A percentile compares a stretch with the other conserved stretches of the same genome.
Conservation (phyloP, 2,113 vertebrate genomes). For the Ceyx melanurus region DNA sequence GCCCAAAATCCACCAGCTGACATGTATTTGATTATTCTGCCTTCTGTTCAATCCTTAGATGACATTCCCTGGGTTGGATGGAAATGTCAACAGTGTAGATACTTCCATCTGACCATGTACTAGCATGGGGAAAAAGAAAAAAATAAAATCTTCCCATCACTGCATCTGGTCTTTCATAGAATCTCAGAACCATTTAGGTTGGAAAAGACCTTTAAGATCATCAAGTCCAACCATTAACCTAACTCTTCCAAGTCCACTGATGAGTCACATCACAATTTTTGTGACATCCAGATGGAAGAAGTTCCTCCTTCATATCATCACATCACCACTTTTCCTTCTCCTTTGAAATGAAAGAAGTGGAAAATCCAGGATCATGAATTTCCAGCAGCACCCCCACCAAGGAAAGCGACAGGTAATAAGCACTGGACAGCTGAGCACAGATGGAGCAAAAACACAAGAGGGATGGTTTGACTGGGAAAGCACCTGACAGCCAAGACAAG, state of each 20-base stretch:
- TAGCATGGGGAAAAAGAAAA: too few species aligned
- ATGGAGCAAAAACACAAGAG: background rate
- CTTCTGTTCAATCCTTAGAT: background rate
- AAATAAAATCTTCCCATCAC: too few species aligned
- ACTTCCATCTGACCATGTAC: background rate
- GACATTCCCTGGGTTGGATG: background rate
- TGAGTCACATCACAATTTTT: background rate
- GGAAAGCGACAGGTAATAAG: background rate
- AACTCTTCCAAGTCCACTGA: too few species aligned
- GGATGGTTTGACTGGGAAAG: background rate
- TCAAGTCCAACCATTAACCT: too few species aligned
- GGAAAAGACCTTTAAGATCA: too few species aligned
- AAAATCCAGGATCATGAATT: background rate
- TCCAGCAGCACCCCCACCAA: background rate
- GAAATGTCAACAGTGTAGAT: background rate
- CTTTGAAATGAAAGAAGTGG: background rate
- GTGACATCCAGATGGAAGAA: background rate
- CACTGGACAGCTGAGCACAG: background rate
- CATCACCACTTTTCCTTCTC: background rate
- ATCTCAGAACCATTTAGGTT: too few species aligned
- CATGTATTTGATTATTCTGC: rapidly evolving
- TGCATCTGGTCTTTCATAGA: too few species aligned
- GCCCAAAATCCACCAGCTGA: background rate
- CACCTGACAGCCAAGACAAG: background rate
- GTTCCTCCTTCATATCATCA: background rate